Conservation (phyloP, 2,797 vertebrate genomes). For the Cryptoprocta ferox region DNA sequence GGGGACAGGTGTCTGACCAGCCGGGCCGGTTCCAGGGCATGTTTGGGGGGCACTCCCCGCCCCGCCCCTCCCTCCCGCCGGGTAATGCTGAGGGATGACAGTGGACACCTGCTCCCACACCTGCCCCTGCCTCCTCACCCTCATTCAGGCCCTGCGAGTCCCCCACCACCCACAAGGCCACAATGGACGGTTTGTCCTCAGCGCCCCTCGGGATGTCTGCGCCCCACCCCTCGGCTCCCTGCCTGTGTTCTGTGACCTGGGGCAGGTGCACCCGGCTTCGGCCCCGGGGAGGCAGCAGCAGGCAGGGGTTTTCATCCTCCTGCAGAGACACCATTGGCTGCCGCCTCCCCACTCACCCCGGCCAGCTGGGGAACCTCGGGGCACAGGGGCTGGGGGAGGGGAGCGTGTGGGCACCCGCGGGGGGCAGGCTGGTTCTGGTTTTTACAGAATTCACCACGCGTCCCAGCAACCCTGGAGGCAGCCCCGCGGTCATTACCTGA, state of each 20-base stretch:
- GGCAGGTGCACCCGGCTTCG: neutral
- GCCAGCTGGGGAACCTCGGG: neutral
- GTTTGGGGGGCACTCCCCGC: neutral
- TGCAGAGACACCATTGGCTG: neutral
- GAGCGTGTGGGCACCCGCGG: neutral
- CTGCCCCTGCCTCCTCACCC: constrained; percentile 11
- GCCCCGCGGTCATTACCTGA: neutral
- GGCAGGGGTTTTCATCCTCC: neutral
- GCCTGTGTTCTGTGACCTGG: constrained; percentile 24
- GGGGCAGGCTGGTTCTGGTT: neutral
- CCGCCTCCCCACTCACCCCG: neutral
- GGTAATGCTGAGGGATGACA: neutral
- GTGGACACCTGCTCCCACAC: constrained; percentile 62
- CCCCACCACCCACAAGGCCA: neutral
- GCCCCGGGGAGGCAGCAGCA: neutral
- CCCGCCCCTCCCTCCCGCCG: neutral
- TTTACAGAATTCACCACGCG: neutral
- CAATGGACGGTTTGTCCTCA: constrained; percentile 38
- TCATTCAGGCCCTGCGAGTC: neutral
- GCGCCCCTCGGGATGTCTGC: neutral
- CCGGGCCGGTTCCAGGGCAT: constrained; percentile 43
- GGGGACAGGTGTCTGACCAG: constrained; percentile 56
- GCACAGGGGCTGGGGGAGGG: neutral
- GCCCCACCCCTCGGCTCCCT: fast-evolving
- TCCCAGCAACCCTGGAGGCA: neutral